These are phyloP conservation scores for Spisula subtruncata DNA, from an alignment of 2,888 invertebrate genomes.

Conservation along the genomic window DNA sequence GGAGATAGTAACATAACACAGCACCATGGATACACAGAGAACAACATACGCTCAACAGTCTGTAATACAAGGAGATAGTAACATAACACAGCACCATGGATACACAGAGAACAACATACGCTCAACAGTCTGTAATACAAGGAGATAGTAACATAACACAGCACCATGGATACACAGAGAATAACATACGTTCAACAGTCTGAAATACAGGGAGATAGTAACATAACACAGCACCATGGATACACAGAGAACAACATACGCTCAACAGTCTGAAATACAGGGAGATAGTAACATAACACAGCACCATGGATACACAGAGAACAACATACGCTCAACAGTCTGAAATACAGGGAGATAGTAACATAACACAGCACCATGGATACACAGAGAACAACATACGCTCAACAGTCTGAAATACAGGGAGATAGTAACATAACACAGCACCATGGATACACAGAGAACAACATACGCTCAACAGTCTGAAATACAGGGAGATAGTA, in stretches of 20 bases:
- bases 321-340: conserved; percentile 81
- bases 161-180: conserved; percentile 80
- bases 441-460: conserved; percentile 80
- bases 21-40: conserved; percentile 80
- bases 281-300: conserved; percentile 79
- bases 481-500: too few relatives aligned
- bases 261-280: too few relatives aligned
- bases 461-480: conserved; percentile 81
- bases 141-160: conserved; percentile 79
- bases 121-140: too few relatives aligned
- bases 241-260: conserved; percentile 81
- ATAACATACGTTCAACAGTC: conserved; percentile 81
- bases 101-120: conserved; percentile 81
- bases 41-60: conserved; percentile 81
- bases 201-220: too few relatives aligned
- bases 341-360: too few relatives aligned
- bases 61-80: too few relatives aligned
- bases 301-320: conserved; percentile 80
- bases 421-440: conserved; percentile 79
- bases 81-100: conserved; percentile 78
- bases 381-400: conserved; percentile 81
- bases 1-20: conserved; percentile 79
- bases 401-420: too few relatives aligned
- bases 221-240: conserved; percentile 78
- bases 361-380: conserved; percentile 78